Conservation (phyloP, 1,140 invertebrate species). For the Sminthurinus signatus region DNA sequence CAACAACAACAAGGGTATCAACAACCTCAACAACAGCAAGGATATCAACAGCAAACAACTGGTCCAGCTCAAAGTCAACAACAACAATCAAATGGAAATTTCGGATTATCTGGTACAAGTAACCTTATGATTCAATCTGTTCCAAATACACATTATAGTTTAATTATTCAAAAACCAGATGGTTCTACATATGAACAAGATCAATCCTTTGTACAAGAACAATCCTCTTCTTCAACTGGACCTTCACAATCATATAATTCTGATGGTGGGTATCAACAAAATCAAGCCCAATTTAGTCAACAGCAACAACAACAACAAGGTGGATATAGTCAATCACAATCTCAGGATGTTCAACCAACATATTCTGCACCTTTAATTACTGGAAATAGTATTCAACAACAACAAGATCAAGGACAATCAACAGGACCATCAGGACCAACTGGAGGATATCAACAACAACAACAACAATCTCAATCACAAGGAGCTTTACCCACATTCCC, state of each 20-base stretch:
- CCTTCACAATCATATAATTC: too few species aligned
- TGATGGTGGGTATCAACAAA: background rate
- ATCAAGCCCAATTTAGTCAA: background rate
- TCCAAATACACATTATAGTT: slow-evolving; percentile 1
- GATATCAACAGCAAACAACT: too few species aligned
- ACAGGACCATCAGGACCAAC: background rate
- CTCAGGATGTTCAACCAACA: background rate
- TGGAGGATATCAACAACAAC: background rate
- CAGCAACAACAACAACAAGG: slow-evolving; percentile 7
- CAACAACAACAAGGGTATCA: slow-evolving; percentile 1
- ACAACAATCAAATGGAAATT: background rate
- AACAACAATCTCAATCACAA: background rate
- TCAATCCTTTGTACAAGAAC: background rate
- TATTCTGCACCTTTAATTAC: background rate
- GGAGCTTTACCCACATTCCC: slow-evolving; percentile 16
- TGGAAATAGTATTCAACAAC: background rate
- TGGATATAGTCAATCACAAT: background rate
- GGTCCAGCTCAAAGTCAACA: background rate
- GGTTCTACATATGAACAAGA: slow-evolving; percentile 4
- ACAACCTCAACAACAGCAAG: too few species aligned
- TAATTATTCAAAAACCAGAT: slow-evolving; percentile 8
- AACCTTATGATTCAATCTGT: slow-evolving; percentile 10
- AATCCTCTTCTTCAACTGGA: too few species aligned
- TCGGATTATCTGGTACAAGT: background rate
- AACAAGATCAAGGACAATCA: background rate